These are phyloP conservation scores for Ennomos erosarius DNA, from an alignment of 2,888 invertebrate species.

Conservation along the genomic window DNA sequence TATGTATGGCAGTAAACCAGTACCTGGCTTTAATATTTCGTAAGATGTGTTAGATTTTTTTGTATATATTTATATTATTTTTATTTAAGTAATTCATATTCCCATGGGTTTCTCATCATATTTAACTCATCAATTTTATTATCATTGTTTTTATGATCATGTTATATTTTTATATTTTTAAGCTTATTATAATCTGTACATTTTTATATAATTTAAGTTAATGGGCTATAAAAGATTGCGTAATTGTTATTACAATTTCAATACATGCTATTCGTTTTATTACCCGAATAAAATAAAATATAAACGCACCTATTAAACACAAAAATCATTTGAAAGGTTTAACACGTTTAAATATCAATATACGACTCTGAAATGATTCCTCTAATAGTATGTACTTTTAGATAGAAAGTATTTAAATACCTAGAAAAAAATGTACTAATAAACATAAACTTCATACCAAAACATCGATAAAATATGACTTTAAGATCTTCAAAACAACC, in stretches of 20 bases:
- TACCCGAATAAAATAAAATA: background rate
- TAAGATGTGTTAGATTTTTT: slow-evolving; percentile 61
- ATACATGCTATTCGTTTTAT: slow-evolving; percentile 47
- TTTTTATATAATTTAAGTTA: slow-evolving; percentile 31
- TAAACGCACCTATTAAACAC: background rate
- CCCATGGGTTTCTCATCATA: slow-evolving; percentile 16
- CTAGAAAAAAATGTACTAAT: too few relatives aligned
- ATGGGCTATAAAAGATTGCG: slow-evolving; percentile 32
- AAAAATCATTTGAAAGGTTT: background rate
- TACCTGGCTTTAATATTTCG: slow-evolving; percentile 77
- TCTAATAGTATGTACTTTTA: too few relatives aligned
- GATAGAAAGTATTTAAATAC: too few relatives aligned
- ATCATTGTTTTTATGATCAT: slow-evolving; percentile 18
- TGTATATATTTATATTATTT: slow-evolving; percentile 40
- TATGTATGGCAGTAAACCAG: slow-evolving; percentile 53
- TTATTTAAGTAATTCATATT: slow-evolving; percentile 16
- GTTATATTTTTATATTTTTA: slow-evolving; percentile 29
- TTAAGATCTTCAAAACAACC: too few relatives aligned
- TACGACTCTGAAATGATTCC: too few relatives aligned
- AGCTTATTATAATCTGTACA: slow-evolving; percentile 36
- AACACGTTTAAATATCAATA: background rate
- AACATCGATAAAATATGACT: too few relatives aligned
- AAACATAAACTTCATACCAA: too few relatives aligned
- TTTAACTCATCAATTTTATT: slow-evolving; percentile 16
- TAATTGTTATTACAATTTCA: slow-evolving; percentile 51